These are phyloP conservation scores for Drosophila helvetica DNA, from an alignment of 2,888 invertebrate species.

Conservation along the genomic window DNA sequence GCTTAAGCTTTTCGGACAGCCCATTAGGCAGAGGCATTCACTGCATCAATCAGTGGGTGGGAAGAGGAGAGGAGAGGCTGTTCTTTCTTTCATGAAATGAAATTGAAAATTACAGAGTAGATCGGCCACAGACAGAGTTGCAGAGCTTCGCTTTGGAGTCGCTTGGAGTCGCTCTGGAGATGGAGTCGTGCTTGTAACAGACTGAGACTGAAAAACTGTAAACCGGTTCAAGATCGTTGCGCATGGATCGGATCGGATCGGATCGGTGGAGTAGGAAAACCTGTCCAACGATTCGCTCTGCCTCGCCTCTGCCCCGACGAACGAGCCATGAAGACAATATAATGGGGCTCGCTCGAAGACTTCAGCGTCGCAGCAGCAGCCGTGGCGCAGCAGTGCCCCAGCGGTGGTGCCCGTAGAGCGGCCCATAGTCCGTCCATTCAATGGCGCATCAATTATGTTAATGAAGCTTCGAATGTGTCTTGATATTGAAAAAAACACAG, in stretches of 20 bases:
- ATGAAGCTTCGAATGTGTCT: slow-evolving; percentile 73
- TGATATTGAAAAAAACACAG: slow-evolving; percentile 63
- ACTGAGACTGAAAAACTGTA: slow-evolving; percentile 42
- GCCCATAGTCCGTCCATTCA: slow-evolving; percentile 38
- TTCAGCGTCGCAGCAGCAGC: slow-evolving; percentile 43
- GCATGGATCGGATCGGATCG: slow-evolving; percentile 63
- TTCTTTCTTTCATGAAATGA: slow-evolving; percentile 48
- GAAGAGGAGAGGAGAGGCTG: background rate
- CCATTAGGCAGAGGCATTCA: background rate
- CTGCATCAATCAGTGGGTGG: background rate
- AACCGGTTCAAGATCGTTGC: slow-evolving; percentile 60
- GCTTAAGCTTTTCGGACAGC: background rate
- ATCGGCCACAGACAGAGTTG: slow-evolving; percentile 8
- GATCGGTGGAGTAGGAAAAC: slow-evolving; percentile 53
- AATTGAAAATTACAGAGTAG: slow-evolving; percentile 65
- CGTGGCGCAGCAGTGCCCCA: slow-evolving; percentile 2
- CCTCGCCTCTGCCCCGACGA: slow-evolving; percentile 28
- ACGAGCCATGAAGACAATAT: slow-evolving; percentile 57
- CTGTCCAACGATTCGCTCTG: slow-evolving; percentile 70
- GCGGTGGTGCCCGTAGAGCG: too few relatives aligned
- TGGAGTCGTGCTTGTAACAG: slow-evolving; percentile 16
- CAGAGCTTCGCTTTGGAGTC: slow-evolving; percentile 30
- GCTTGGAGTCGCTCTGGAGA: slow-evolving; percentile 26
- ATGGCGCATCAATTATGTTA: slow-evolving; percentile 78
- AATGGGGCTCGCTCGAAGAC: slow-evolving; percentile 51